Evolutionary conservation across 2,797 vertebrate genomes (phyloP).

Genomic region (Tokudaia muenninki): DNA sequence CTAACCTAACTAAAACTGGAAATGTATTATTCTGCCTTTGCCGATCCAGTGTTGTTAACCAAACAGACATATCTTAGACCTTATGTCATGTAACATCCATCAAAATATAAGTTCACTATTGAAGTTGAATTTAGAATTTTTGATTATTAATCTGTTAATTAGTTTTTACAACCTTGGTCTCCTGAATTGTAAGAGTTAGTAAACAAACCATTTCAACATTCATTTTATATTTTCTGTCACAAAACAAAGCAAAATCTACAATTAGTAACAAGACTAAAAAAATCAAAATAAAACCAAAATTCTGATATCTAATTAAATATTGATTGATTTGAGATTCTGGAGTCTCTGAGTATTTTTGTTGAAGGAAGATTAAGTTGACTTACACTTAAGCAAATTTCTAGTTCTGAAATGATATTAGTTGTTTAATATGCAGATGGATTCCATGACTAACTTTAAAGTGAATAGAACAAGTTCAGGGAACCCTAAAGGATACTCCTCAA

Average conservation of each 20-base stretch:
- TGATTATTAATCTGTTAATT: not conserved
- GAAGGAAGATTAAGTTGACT: not conserved
- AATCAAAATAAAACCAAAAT: not conserved
- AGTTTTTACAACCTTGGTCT: not conserved
- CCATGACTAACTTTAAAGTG: not conserved
- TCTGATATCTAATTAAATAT: not conserved
- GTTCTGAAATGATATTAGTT: conserved; percentile 17
- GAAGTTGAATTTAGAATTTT: not conserved
- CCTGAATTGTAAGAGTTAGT: not conserved
- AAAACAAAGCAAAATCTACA: not conserved
- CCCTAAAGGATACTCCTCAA: not conserved
- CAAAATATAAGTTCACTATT: not conserved
- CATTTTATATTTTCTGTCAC: not conserved
- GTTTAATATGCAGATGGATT: not conserved
- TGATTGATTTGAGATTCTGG: not conserved
- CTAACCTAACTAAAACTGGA: not conserved
- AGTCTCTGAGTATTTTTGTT: not conserved
- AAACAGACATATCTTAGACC: conserved; percentile 8
- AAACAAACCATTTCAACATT: not conserved
- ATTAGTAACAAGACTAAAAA: not conserved
- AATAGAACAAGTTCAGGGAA: not conserved
- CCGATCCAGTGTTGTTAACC: not conserved
- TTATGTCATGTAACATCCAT: not conserved
- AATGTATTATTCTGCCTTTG: not conserved
- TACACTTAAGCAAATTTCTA: conserved; percentile 1